phyloP scores from a whole-genome alignment of 2,113 vertebrate species.

The Corythornis madagascariensis region DNA sequence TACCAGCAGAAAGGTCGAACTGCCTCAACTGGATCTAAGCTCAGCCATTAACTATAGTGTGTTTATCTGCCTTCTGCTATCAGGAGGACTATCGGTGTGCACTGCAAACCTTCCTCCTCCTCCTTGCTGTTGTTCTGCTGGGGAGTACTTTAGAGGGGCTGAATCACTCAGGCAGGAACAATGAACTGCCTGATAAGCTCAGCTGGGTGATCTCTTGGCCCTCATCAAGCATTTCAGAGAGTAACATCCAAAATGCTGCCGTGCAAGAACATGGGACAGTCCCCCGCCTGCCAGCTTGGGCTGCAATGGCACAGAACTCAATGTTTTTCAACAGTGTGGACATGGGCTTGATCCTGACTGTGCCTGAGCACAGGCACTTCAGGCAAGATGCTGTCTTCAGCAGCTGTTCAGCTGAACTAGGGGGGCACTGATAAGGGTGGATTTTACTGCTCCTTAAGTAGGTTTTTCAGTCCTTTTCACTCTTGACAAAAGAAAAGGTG shows the following conservation, averaged over 20 bases:
- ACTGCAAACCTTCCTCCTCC: background rate
- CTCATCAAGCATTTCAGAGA: background rate
- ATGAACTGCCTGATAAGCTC: constrained; percentile 19
- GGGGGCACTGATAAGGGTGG: background rate
- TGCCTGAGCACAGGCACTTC: background rate
- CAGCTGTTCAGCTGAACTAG: background rate
- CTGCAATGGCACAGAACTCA: accelerated
- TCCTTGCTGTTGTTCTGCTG: background rate
- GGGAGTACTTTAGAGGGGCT: constrained; percentile 6
- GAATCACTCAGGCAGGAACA: constrained; percentile 4
- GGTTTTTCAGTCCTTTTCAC: background rate
- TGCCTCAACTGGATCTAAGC: constrained; percentile 20
- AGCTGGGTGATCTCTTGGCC: background rate
- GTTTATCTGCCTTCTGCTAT: constrained; percentile 15
- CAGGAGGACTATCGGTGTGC: background rate
- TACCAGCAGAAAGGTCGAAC: constrained; percentile 47
- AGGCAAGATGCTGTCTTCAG: background rate
- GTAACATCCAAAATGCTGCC: background rate
- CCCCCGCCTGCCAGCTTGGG: background rate
- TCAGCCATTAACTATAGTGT: background rate
- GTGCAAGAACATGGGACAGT: accelerated
- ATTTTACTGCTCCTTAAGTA: background rate
- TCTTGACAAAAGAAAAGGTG: background rate
- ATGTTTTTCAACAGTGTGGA: accelerated
- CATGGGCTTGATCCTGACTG: background rate